A percentile compares a stretch with the other conserved stretches of the same genome.
These are phyloP conservation scores for Montifringilla adamsi DNA, from an alignment of 2,113 vertebrate genomes.

Conservation along the genomic window DNA sequence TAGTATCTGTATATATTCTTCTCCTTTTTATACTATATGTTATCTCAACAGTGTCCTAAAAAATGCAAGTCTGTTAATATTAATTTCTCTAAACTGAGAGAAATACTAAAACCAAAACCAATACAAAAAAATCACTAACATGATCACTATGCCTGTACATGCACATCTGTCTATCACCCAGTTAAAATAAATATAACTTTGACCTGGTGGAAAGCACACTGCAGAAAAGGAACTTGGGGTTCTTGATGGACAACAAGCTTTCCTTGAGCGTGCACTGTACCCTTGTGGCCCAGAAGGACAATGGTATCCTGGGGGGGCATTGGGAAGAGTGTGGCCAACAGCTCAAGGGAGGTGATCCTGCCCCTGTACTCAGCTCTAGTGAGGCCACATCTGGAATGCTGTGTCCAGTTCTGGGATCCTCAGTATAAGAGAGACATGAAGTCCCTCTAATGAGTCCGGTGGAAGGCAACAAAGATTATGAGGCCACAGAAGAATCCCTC, in stretches of 20 bases:
- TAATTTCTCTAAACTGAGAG: not conserved
- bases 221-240: not conserved
- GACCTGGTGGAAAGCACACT: not conserved
- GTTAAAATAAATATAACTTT: not conserved
- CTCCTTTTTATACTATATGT: not conserved
- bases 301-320: accelerated
- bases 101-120: not conserved
- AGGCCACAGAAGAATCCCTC: not conserved
- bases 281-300: not conserved
- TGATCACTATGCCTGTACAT: not conserved
- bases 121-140: not conserved
- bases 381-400: not conserved
- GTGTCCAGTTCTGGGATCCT: not conserved
- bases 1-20: not conserved
- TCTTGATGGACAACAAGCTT: not conserved
- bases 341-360: not conserved
- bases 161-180: not conserved
- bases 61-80: not conserved
- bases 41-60: not conserved
- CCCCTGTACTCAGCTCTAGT: no score
- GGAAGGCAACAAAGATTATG: not conserved
- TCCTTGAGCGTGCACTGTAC: not conserved
- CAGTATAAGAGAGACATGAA: not conserved
- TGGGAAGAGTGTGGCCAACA: not conserved
- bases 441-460: not conserved